A percentile compares a stretch with the other conserved stretches of the same genome.
phyloP scores from a whole-genome alignment of 2,113 vertebrate genomes.

The Leiothrix lutea region DNA sequence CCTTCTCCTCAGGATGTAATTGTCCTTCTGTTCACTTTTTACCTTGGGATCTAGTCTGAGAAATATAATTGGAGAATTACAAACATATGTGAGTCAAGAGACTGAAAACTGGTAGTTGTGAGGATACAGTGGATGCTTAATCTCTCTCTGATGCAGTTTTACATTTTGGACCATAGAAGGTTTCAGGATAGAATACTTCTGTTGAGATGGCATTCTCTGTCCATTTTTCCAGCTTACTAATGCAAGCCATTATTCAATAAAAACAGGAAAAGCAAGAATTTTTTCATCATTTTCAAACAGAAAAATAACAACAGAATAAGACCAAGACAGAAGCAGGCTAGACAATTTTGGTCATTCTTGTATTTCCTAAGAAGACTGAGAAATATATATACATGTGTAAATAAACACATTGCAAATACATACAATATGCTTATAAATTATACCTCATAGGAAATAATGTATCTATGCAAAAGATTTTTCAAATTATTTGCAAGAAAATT shows the following conservation, averaged over 20 bases:
- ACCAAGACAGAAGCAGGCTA: background rate
- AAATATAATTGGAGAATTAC: background rate
- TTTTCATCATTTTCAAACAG: background rate
- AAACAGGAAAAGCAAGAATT: background rate
- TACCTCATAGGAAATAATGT: background rate
- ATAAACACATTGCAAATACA: background rate
- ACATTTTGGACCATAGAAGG: background rate
- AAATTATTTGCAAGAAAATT: background rate
- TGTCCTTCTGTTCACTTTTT: background rate
- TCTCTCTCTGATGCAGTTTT: background rate
- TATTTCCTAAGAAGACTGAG: background rate
- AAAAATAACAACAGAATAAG: background rate
- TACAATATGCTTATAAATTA: background rate
- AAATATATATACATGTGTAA: background rate
- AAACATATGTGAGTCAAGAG: background rate
- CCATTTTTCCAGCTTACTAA: background rate
- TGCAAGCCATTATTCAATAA: background rate
- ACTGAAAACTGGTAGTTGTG: background rate
- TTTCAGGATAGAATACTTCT: background rate
- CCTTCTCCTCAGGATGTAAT: background rate
- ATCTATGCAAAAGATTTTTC: background rate
- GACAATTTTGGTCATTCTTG: background rate
- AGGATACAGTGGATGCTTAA: background rate
- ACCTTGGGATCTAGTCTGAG: background rate
- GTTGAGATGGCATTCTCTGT: background rate